phyloP scores from a whole-genome alignment of 2,113 vertebrate genomes.

The Gymnocephalus cernua region DNA sequence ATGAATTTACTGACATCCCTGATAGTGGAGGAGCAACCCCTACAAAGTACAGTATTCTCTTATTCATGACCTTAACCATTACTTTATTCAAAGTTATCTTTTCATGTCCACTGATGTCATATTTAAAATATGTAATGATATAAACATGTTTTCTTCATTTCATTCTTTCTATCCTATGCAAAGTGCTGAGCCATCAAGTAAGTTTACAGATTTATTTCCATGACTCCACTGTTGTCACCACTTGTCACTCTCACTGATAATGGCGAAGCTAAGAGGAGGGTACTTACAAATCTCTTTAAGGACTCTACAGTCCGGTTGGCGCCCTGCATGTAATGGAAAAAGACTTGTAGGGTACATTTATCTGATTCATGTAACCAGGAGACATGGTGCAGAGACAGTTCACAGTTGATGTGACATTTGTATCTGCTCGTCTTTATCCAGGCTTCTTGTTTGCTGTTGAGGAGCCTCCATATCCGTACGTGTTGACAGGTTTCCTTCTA shows the following conservation, averaged over 20 bases:
- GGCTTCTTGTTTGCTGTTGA: slow-evolving; percentile 68
- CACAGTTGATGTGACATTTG: slow-evolving; percentile 23
- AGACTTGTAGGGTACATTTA: slow-evolving; percentile 13
- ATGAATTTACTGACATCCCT: slow-evolving; percentile 53
- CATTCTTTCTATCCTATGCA: neutral
- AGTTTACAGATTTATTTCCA: slow-evolving; percentile 48
- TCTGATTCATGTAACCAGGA: slow-evolving; percentile 33
- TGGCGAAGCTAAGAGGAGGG: slow-evolving; percentile 23
- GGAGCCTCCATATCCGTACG: slow-evolving; percentile 80
- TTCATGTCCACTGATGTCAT: neutral
- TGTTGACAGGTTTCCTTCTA: slow-evolving; percentile 32
- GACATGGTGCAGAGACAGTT: slow-evolving; percentile 27
- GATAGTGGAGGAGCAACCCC: slow-evolving; percentile 32
- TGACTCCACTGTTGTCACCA: slow-evolving; percentile 39
- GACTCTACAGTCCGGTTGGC: slow-evolving; percentile 14
- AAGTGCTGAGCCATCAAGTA: slow-evolving; percentile 71
- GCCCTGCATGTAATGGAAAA: slow-evolving; percentile 51
- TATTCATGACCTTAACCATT: neutral
- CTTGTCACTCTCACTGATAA: slow-evolving; percentile 62
- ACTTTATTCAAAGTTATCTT: neutral
- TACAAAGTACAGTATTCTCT: slow-evolving; percentile 65
- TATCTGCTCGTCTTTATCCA: slow-evolving; percentile 63
- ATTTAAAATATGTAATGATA: neutral
- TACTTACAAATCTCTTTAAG: slow-evolving; percentile 21
- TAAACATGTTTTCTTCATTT: neutral